Conservation (phyloP, 2,113 vertebrate species). For the Lepus europaeus region DNA sequence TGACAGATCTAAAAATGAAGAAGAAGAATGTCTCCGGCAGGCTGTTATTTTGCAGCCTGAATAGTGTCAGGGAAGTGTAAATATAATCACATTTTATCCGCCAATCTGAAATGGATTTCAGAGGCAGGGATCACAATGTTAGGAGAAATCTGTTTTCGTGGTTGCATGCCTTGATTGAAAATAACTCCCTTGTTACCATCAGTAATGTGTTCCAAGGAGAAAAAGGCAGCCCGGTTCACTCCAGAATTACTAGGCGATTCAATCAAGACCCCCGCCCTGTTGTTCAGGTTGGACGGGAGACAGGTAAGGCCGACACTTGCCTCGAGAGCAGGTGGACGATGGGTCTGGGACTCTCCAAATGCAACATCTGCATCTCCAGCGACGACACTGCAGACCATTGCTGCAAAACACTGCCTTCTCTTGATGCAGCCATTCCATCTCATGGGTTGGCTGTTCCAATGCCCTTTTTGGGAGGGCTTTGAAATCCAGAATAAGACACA, state of each 20-base stretch:
- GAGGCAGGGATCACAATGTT: slow-evolving; percentile 86
- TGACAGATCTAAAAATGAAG: slow-evolving; percentile 90
- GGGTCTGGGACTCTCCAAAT: not conserved
- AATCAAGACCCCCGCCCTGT: slow-evolving; percentile 70
- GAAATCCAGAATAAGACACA: not conserved
- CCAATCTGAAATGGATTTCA: slow-evolving; percentile 88
- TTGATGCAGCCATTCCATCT: not conserved
- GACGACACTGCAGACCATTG: not conserved
- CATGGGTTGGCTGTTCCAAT: not conserved
- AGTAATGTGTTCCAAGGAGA: slow-evolving; percentile 79
- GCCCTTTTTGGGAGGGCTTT: not conserved
- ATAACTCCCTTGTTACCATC: slow-evolving; percentile 88
- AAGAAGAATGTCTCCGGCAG: slow-evolving; percentile 87
- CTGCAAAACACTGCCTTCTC: not conserved
- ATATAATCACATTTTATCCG: slow-evolving; percentile 91
- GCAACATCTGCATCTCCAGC: not conserved
- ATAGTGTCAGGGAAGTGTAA: slow-evolving; percentile 89
- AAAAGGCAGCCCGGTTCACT: slow-evolving; percentile 73
- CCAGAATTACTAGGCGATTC: slow-evolving; percentile 84
- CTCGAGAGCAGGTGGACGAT: not conserved
- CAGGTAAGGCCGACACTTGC: slow-evolving; percentile 55
- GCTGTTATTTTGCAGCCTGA: slow-evolving; percentile 89
- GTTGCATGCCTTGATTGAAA: slow-evolving; percentile 87
- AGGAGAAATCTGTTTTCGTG: slow-evolving; percentile 79
- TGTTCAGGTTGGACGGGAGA: slow-evolving; percentile 69